Base-by-base conservation (phyloP, 2,113 vertebrate genomes). In the Ciconia stormi region DNA sequence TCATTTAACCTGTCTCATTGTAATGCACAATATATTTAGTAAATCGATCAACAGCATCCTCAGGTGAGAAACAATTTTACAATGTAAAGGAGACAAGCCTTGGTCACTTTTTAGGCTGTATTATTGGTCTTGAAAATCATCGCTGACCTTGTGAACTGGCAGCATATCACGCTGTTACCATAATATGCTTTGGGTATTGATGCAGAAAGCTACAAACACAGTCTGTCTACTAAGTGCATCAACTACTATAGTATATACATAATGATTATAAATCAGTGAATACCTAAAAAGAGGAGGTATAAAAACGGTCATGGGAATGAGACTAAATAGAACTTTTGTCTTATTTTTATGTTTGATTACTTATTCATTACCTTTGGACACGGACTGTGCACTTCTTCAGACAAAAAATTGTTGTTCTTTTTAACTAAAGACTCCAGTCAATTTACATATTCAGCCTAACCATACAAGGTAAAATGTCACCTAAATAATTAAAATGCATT, bases 401-500 rank as follows among this genome's bases (percentile, higher is more conserved):
- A 71, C 63, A 83, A 83, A 91, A 83, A 89, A 23, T 2, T 34
- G n/a, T 49, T 25, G 0, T 76, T 69, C 20, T 36, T 80, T 76
- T 90, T 49, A 84, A 81, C 36, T 23, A 34, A 69, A 87, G 65
- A 38, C 67, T 80, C 34, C 21, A 16, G 52, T 15, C 44, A 26
- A 52, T 87, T 96, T 87, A 74, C 66, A 79, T 95, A 92, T 87
- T 94, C 59, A 32, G 79, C 56, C 74, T 87, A 85, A 89, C 58
- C 44, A 56, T 58, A 87, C 17, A 94, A 91, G 90, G 97, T 76
- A 95, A 97, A 97, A 96, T 89, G 84, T 61, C 95, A 93, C 72
- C 84, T 97, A 95, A 97, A 98, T 97, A 97, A 98, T 98, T 97
- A 94, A 97, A 96, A 94, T 50, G 52, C 91, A 90, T 97, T 96